Percentiles rank a stretch among this genome's conserved stretches.
These are phyloP conservation scores for Fragum sueziense DNA, from an alignment of 2,888 invertebrate species.

Conservation along the genomic window DNA sequence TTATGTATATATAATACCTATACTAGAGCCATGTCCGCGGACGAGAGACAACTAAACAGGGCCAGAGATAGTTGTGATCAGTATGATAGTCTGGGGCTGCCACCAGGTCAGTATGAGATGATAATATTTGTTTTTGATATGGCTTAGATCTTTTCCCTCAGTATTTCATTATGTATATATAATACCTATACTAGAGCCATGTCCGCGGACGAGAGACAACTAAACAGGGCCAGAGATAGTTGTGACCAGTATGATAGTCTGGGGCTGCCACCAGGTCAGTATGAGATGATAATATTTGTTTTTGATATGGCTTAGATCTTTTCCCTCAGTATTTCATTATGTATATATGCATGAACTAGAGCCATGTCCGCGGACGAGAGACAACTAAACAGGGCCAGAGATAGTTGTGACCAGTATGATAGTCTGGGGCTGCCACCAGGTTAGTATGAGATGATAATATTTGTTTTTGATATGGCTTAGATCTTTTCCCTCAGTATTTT, in stretches of 20 bases:
- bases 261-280: constrained; percentile 79
- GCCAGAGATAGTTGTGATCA: constrained; percentile 68
- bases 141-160: no score
- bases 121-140: no score
- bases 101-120: constrained; percentile 77
- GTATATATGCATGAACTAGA: constrained; percentile 81
- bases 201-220: constrained; percentile 80
- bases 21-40: constrained; percentile 81
- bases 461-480: no score
- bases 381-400: constrained; percentile 71
- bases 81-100: constrained; percentile 78
- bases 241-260: constrained; percentile 76
- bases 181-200: constrained; percentile 80
- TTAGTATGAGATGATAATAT: no score
- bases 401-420: constrained; percentile 73
- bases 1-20: no score
- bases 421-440: constrained; percentile 80
- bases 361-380: constrained; percentile 81
- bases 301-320: no score
- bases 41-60: constrained; percentile 78
- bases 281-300: no score
- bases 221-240: constrained; percentile 70
- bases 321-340: no score
- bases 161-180: no score
- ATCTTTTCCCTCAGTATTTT: no score